These are phyloP conservation scores for Apis laboriosa DNA, from an alignment of 1,140 invertebrate species.

Conservation along the genomic window DNA sequence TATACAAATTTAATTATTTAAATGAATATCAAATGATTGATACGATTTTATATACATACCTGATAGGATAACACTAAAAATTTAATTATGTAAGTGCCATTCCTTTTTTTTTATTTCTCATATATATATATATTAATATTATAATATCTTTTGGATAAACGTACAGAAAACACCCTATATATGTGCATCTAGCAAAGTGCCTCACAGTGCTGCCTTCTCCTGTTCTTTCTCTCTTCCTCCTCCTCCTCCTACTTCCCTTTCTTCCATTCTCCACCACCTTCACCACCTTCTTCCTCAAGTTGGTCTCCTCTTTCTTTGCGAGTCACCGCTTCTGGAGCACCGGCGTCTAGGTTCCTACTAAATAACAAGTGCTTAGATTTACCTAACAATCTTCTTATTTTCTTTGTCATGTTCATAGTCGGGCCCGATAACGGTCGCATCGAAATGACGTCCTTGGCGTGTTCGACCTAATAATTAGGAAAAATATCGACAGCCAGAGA, in stretches of 20 bases:
- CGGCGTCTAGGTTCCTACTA: conserved; percentile 62
- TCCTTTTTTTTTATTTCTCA: no score
- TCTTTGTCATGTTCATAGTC: conserved; percentile 38
- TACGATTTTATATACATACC: no score
- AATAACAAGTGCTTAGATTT: conserved; percentile 72
- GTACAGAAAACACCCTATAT: conserved; percentile 12
- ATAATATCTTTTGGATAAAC: not conserved
- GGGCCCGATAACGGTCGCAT: conserved; percentile 16
- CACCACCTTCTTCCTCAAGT: conserved; percentile 30
- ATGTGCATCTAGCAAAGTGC: conserved; percentile 49
- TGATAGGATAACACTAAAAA: no score
- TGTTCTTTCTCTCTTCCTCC: conserved; percentile 6
- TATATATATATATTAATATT: not conserved
- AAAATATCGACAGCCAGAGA: conserved; percentile 39
- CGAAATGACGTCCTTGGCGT: conserved; percentile 17
- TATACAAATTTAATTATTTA: no score
- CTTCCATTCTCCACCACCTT: conserved; percentile 32
- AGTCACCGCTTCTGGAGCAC: conserved; percentile 54
- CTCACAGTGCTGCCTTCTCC: conserved; percentile 41
- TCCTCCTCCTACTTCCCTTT: conserved; percentile 9
- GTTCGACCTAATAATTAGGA: conserved; percentile 58
- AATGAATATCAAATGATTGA: no score
- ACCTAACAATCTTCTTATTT: conserved; percentile 33
- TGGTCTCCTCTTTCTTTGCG: conserved; percentile 47
- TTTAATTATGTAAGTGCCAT: no score